Base-by-base conservation (phyloP, 2,888 invertebrate species). In the Linnaemya tessellans region DNA sequence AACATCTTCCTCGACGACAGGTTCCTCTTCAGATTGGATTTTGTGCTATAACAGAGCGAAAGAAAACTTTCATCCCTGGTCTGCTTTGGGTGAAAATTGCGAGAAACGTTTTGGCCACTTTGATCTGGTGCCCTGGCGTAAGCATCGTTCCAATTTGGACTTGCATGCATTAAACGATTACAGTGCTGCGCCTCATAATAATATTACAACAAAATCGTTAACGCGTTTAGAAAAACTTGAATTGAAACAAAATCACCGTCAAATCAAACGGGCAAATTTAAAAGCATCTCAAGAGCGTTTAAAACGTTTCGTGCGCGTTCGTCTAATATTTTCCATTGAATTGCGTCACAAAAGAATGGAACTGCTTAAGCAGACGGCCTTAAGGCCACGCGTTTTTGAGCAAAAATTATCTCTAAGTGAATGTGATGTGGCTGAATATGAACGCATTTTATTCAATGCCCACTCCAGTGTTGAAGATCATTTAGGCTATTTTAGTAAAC, bases 251-350 rank as follows among this genome's bases (percentile, higher is more conserved):
- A 92, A 92, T 84, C 90, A 90, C 0, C 89, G 92, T 0, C 88
- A 89, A 0, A 80, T 93, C 58, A 94, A 94, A 87, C 89, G 89
- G 1, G 88, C 89, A 7, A 51, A 87, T 38, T 25, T 62, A 18
- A 87, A 88, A 8, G 87, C 89, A 35, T 87, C 89, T 13, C 89
- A 89, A 25, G 89, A 89, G 75, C 89, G 88, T 3, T 82, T 87
- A 38, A 84, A 89, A 11, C 92, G 95, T 30, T 95, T 95, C 89
- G 94, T 96, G 30, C 93, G 95, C 79, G 94, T 96, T 22, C 93
- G 95, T 18, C 94, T 96, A 65, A 95, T 96, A 94, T 92, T 96
- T 88, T 95, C 95, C 13, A 91, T 96, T 84, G 93, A 95, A 82
- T 93, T 95, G 93, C 93, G 95, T 3, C 92, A 92, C 87, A 91